Conservation (phyloP, 2,113 vertebrate genomes). For the Orycteropus afer region DNA sequence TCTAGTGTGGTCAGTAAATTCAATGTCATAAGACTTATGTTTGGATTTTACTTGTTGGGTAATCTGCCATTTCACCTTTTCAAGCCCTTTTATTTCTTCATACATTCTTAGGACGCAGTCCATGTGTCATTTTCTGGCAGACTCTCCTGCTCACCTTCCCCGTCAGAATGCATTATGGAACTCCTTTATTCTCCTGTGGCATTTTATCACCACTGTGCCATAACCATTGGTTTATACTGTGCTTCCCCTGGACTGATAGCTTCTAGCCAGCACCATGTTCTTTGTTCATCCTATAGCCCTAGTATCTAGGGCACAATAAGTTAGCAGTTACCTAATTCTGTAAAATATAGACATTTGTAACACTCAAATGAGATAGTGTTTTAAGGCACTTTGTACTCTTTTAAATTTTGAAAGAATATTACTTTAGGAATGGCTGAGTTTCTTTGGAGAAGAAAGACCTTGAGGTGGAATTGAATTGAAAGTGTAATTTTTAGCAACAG, state of each 20-base stretch:
- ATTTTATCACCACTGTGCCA: neutral
- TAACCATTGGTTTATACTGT: neutral
- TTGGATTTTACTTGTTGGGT: neutral
- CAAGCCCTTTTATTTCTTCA: neutral
- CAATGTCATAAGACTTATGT: neutral
- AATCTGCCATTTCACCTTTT: neutral
- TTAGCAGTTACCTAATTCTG: neutral
- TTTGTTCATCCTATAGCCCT: neutral
- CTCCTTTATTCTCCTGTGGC: neutral
- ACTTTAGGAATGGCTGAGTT: neutral
- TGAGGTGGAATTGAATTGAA: conserved; percentile 11
- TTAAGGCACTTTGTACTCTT: neutral
- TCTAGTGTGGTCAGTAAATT: neutral
- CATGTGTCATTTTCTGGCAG: neutral
- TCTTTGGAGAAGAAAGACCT: conserved; percentile 24
- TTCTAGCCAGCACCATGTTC: rapidly evolving
- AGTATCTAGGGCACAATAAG: neutral
- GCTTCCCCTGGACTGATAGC: neutral
- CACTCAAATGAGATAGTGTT: neutral
- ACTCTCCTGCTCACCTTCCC: neutral
- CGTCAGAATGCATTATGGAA: neutral
- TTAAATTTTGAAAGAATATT: conserved; percentile 4
- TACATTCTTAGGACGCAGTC: neutral
- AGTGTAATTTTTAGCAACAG: neutral
- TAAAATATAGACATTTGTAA: neutral